phyloP scores from a whole-genome alignment of 2,113 vertebrate genomes.

The Indicator indicator region DNA sequence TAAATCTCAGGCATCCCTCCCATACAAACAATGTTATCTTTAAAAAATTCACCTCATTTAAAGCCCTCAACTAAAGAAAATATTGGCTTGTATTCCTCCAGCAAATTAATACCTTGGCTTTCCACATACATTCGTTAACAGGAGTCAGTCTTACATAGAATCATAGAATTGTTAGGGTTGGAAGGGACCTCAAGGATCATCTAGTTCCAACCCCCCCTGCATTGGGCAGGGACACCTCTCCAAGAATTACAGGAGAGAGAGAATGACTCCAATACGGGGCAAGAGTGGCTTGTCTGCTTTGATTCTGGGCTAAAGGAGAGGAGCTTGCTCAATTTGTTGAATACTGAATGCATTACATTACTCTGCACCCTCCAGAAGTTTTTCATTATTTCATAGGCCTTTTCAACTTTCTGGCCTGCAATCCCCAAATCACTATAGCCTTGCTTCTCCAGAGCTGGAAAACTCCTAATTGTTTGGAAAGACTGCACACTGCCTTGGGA shows the following conservation, averaged over 20 bases:
- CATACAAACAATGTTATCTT: not conserved
- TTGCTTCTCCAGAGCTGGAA: not conserved
- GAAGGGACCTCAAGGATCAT: no score
- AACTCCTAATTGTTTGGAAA: not conserved
- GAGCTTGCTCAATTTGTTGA: not conserved
- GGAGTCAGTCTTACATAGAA: not conserved
- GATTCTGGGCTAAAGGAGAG: not conserved
- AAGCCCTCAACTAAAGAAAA: not conserved
- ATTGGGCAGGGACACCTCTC: not conserved
- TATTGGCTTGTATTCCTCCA: not conserved
- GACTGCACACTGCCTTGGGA: accelerated
- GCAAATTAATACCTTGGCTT: not conserved
- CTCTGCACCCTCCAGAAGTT: not conserved
- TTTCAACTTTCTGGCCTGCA: not conserved
- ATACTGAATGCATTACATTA: not conserved
- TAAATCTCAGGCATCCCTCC: not conserved
- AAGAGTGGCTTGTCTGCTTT: not conserved
- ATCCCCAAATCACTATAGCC: not conserved
- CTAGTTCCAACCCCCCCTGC: no score
- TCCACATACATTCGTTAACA: not conserved
- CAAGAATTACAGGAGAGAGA: not conserved
- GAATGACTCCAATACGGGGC: not conserved
- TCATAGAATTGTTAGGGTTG: no score
- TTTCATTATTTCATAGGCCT: not conserved
- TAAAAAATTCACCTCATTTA: not conserved